Evolutionary conservation across 2,888 invertebrate genomes (phyloP).

Genomic region (Aradus depressus): DNA sequence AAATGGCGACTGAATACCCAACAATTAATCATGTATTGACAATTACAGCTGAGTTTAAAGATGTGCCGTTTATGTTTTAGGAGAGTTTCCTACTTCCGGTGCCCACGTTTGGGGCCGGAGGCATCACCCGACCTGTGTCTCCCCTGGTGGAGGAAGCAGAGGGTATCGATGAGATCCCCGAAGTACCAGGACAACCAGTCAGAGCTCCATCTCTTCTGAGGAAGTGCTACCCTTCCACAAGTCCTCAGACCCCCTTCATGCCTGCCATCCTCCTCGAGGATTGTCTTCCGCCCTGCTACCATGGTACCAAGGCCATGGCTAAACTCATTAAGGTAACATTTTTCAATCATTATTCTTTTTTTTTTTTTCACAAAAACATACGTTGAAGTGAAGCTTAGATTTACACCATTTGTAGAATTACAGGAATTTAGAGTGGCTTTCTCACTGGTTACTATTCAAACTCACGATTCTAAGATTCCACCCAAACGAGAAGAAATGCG

Average conservation of each 20-base stretch:
- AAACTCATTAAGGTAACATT: constrained; percentile 46
- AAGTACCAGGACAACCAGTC: constrained; percentile 8
- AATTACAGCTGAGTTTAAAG: no score
- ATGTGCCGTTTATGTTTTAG: no score
- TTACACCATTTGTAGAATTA: background rate
- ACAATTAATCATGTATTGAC: no score
- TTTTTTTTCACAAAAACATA: constrained; percentile 43
- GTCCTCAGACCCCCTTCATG: constrained; percentile 37
- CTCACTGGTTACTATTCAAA: no score
- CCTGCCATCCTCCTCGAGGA: constrained; percentile 41
- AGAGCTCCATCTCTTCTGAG: constrained; percentile 33
- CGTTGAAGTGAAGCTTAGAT: constrained; percentile 38
- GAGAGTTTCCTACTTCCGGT: constrained; percentile 35
- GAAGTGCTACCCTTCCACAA: constrained; percentile 37
- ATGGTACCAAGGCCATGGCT: constrained; percentile 45
- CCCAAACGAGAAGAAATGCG: no score
- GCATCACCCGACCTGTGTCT: constrained; percentile 31
- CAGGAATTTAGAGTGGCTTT: no score
- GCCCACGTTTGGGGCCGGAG: constrained; percentile 32
- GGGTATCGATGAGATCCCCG: constrained; percentile 30
- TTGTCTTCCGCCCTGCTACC: constrained; percentile 47
- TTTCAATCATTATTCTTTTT: background rate
- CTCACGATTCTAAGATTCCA: no score
- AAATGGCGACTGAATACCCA: no score
- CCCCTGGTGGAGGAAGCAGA: constrained; percentile 33